These are phyloP conservation scores for Anseranas semipalmata DNA, from an alignment of 2,113 vertebrate genomes.

Conservation along the genomic window DNA sequence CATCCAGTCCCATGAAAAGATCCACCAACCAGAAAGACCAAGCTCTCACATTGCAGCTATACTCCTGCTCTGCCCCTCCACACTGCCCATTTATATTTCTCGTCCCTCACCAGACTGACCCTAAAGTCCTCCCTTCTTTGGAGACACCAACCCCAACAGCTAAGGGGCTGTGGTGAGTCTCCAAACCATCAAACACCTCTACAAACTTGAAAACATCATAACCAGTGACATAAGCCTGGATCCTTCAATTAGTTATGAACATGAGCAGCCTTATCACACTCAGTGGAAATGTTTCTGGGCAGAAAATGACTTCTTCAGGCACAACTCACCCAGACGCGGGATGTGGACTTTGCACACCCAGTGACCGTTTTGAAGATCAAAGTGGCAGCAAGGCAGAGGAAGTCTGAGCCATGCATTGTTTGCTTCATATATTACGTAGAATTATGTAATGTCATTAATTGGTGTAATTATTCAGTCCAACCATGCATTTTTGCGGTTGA, in stretches of 20 bases:
- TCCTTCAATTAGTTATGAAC: neutral
- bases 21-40: neutral
- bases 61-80: neutral
- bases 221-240: neutral
- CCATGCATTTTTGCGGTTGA: neutral
- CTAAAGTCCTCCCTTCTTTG: neutral
- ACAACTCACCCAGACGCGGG: accelerated
- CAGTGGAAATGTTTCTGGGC: neutral
- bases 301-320: neutral
- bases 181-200: neutral
- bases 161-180: neutral
- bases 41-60: neutral
- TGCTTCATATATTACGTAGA: neutral
- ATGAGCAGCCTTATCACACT: neutral
- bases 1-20: neutral
- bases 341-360: neutral
- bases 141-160: neutral
- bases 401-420: neutral
- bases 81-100: neutral
- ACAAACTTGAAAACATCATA: neutral
- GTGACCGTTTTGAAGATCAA: neutral
- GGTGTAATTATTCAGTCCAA: neutral
- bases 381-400: neutral
- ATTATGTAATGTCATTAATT: neutral
- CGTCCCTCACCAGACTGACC: neutral